phyloP scores from a whole-genome alignment of 2,113 vertebrate species.

The Haplotaxodon microlepis region DNA sequence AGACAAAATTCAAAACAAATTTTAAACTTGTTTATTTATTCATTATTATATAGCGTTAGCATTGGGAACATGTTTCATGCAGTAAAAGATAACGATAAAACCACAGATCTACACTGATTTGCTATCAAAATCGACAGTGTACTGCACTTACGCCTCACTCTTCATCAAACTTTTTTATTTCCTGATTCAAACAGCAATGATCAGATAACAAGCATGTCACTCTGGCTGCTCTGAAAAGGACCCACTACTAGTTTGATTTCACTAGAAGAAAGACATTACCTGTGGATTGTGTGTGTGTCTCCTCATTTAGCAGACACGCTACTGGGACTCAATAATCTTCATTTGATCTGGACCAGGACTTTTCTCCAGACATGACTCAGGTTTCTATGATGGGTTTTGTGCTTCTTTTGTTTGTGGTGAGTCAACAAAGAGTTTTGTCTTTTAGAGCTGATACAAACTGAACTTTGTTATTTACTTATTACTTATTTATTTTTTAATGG shows the following conservation, averaged over 20 bases:
- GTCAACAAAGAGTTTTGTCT: background rate
- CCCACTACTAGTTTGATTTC: background rate
- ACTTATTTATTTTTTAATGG: background rate
- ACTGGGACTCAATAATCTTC: background rate
- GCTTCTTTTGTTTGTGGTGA: background rate
- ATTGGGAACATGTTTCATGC: background rate
- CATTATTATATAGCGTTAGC: background rate
- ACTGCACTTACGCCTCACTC: background rate
- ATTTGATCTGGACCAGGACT: background rate
- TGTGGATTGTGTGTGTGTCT: background rate
- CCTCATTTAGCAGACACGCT: background rate
- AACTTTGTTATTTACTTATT: background rate
- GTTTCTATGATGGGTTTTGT: background rate
- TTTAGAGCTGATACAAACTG: background rate
- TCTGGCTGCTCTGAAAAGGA: background rate
- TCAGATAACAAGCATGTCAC: background rate
- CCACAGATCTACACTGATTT: background rate
- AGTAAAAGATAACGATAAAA: background rate
- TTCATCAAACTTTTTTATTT: background rate
- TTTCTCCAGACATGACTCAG: background rate
- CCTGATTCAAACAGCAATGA: background rate
- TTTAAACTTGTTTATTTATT: background rate
- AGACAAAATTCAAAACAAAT: background rate
- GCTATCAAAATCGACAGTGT: background rate
- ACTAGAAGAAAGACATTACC: background rate